A percentile compares a stretch with the other conserved stretches of the same genome.
phyloP scores from a whole-genome alignment of 2,888 invertebrate species.

The Eilema griseolum region DNA sequence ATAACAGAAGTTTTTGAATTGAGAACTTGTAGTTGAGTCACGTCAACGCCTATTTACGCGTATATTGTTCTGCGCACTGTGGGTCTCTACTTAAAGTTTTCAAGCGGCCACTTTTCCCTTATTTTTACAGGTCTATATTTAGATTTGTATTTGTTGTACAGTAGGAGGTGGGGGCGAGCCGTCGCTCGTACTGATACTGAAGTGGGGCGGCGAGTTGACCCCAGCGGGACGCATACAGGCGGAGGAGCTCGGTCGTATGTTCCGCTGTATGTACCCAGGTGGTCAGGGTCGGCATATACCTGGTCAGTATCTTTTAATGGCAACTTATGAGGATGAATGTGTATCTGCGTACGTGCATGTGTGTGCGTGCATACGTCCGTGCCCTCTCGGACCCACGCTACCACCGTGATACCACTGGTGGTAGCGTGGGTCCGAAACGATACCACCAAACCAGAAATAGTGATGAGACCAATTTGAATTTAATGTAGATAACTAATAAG shows the following conservation, averaged over 20 bases:
- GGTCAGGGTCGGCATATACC: constrained; percentile 96
- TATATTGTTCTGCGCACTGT: too few relatives aligned
- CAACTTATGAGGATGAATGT: too few relatives aligned
- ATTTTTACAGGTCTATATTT: background rate
- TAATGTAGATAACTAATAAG: too few relatives aligned
- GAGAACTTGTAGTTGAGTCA: background rate
- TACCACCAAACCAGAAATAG: too few relatives aligned
- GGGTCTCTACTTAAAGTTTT: too few relatives aligned
- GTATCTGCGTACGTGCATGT: too few relatives aligned
- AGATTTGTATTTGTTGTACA: constrained; percentile 47
- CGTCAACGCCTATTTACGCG: background rate
- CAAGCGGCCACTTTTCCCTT: too few relatives aligned
- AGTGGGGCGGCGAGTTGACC: constrained; percentile 99
- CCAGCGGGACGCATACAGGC: constrained; percentile 99
- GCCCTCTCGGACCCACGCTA: too few relatives aligned
- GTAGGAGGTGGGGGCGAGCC: constrained; percentile 96
- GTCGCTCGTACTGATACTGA: constrained; percentile 97
- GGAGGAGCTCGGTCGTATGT: constrained; percentile 98
- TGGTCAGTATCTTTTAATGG: constrained; percentile 82
- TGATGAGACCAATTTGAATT: too few relatives aligned
- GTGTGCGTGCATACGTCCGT: too few relatives aligned
- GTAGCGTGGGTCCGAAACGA: too few relatives aligned
- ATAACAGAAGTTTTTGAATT: background rate
- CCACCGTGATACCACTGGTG: too few relatives aligned
- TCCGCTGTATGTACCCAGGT: constrained; percentile 99